These are phyloP conservation scores for Eurois occulta DNA, from an alignment of 2,888 invertebrate species.

Conservation along the genomic window DNA sequence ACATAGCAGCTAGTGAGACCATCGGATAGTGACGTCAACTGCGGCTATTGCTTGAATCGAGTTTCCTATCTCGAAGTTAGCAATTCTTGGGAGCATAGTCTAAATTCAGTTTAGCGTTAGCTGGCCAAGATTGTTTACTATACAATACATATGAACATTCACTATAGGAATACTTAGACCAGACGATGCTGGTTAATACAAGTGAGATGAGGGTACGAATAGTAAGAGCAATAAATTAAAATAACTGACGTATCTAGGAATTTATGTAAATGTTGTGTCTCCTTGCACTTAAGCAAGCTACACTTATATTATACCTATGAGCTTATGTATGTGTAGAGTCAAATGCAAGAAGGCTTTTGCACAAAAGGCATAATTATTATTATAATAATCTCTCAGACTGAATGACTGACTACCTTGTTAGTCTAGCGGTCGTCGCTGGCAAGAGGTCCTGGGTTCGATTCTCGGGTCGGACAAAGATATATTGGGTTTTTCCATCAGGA, in stretches of 20 bases:
- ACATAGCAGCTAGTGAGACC: background rate
- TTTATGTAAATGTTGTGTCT: constrained; percentile 29
- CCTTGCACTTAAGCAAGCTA: background rate
- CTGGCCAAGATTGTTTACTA: constrained; percentile 4
- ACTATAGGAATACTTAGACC: constrained; percentile 8
- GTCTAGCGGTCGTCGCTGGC: no score
- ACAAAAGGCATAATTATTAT: background rate
- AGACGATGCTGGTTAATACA: constrained; percentile 4
- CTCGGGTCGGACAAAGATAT: no score
- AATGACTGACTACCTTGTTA: no score
- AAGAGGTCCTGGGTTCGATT: no score
- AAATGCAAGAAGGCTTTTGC: background rate
- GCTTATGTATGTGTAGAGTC: background rate
- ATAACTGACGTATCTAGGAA: constrained; percentile 8
- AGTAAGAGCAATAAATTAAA: constrained; percentile 28
- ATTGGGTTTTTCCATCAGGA: no score
- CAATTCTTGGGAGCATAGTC: constrained; percentile 35
- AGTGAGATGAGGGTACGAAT: constrained; percentile 21
- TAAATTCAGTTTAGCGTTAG: constrained; percentile 5
- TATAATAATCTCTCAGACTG: background rate
- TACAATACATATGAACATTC: background rate
- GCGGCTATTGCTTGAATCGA: constrained; percentile 18
- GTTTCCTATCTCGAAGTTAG: constrained; percentile 47
- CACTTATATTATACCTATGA: background rate
- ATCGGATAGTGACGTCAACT: constrained; percentile 39